Base-by-base conservation (phyloP, 1,140 invertebrate species). In the Drosophila miranda region DNA sequence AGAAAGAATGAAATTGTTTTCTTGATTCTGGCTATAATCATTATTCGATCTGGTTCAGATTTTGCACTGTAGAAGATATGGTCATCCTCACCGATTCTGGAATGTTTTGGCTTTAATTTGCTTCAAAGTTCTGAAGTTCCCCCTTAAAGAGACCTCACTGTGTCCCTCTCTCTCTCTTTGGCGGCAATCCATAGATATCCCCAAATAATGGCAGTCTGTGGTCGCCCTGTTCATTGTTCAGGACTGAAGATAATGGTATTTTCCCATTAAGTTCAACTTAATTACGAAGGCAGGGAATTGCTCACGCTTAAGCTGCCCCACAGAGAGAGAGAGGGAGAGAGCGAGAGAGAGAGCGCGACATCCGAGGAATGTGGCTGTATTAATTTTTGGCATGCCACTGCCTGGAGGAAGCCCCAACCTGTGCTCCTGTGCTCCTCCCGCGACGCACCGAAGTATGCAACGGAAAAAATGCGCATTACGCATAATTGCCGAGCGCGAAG, bases 381-480 rank as follows among this genome's bases (percentile, higher is more conserved):
- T 82, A 82, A 82, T 81, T 78, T 82, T 73, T 77, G 78, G 68
- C 50, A 81, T 80, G 66, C 66, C 52, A 67, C 41, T 34, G 34
- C 49, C 30, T 48, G 64, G 50, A 26, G 3, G 23, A 26, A 5
- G 50, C 16, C 38, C 42, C 50, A n/a, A 7, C 16, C 30, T 16
- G 1, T 9, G 1, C 7, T 26, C 14, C 54, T 42, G n/a, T n/a
- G n/a, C n/a, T 26, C 14, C 54, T 42, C n/a, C n/a, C n/a, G n/a
- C n/a, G n/a, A n/a, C n/a, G n/a, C 78, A 78, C 23, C 30, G 60
- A 82, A 82, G 63, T 82, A 82, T 82, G 78, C 78, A 74, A 59
- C 78, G 61, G 61, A 48, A 82, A 81, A 82, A 82, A 81, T 81
- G 78, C 74, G 78, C 70, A 79, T 82, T 75, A 68, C 78, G 78